These are phyloP conservation scores for Drosophila formosana DNA, from an alignment of 2,888 invertebrate genomes.

Conservation along the genomic window DNA sequence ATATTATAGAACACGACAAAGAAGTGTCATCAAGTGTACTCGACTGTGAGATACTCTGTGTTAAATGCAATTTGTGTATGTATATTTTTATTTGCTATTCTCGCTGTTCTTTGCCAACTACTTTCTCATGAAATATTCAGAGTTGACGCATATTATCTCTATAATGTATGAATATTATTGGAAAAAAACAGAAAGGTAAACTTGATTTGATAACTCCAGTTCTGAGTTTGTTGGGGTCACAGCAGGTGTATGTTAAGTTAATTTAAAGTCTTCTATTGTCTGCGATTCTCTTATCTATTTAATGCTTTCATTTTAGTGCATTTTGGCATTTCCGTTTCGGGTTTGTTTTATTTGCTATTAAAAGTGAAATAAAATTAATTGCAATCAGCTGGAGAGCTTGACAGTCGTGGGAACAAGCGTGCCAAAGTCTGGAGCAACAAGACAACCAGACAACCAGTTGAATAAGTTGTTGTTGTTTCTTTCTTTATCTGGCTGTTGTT, in stretches of 20 bases:
- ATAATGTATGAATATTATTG: neutral
- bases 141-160: neutral
- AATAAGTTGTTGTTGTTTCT: conserved; percentile 25
- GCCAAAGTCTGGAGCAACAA: conserved; percentile 27
- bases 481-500: conserved; percentile 8
- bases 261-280: neutral
- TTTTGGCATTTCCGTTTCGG: conserved; percentile 53
- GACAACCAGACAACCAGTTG: conserved; percentile 27
- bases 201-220: neutral
- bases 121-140: neutral
- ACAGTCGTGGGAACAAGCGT: conserved; percentile 59
- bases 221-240: neutral
- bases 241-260: neutral
- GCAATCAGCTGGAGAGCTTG: conserved; percentile 19
- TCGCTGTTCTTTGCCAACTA: neutral
- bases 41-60: neutral
- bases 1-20: neutral
- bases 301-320: conserved; percentile 9
- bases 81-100: neutral
- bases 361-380: conserved; percentile 24
- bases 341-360: conserved; percentile 13
- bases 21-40: neutral
- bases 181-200: neutral
- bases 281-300: neutral
- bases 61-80: too few species aligned